Percentiles rank a stretch among this genome's conserved stretches.
Evolutionary conservation across 2,797 vertebrate species (phyloP).

Genomic region (Propithecus deckenii): DNA sequence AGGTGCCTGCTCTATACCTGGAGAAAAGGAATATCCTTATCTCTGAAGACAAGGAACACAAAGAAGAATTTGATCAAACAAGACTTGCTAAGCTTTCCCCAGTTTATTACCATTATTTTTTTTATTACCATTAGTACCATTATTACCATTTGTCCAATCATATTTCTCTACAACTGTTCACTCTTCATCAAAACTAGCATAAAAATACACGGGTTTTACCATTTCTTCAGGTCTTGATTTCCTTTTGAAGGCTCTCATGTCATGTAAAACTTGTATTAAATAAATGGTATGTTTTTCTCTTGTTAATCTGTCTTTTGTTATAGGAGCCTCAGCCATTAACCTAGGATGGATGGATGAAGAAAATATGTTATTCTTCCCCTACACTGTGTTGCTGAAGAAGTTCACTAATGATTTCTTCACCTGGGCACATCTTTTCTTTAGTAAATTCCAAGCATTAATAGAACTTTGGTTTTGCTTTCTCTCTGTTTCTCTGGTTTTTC

Average conservation of each 20-base stretch:
- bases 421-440: neutral
- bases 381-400: neutral
- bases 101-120: too few relatives aligned
- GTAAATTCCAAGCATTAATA: neutral
- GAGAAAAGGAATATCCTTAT: neutral
- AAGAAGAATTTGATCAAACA: neutral
- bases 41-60: neutral
- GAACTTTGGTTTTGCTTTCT: neutral
- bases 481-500: neutral
- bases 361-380: neutral
- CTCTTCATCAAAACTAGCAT: neutral
- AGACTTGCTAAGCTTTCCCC: neutral
- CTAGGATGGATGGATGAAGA: neutral
- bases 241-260: neutral
- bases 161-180: neutral
- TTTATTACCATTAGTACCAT: neutral
- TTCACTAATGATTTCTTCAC: neutral
- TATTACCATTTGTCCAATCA: neutral
- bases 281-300: neutral
- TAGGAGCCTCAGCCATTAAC: neutral
- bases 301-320: neutral
- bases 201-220: neutral
- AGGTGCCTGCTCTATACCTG: neutral
- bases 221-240: neutral
- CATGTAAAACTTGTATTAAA: neutral